phyloP scores from a whole-genome alignment of 2,797 vertebrate species.

The Hydrocynus forskahlii region DNA sequence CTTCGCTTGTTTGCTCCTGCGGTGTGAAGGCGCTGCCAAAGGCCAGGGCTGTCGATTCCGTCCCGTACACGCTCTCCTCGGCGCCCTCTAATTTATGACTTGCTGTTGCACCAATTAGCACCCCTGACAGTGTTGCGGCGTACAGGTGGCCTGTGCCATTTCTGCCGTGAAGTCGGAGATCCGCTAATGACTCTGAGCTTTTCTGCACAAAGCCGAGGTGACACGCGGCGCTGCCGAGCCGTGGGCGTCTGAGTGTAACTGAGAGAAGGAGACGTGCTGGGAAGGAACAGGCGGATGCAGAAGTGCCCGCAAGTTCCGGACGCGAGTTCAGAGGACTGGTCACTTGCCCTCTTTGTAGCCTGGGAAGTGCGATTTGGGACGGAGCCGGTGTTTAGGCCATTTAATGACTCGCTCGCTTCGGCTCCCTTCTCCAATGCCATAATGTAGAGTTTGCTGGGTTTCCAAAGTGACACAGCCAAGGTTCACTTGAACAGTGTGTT shows the following conservation, averaged over 20 bases:
- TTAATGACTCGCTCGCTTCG: too few species aligned
- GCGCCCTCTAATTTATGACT: slow-evolving; percentile 64
- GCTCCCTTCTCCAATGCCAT: too few species aligned
- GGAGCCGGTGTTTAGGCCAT: too few species aligned
- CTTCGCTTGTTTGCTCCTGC: neutral
- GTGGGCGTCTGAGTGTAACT: slow-evolving; percentile 43
- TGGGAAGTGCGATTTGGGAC: too few species aligned
- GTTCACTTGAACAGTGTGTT: too few species aligned
- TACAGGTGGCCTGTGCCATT: slow-evolving; percentile 50
- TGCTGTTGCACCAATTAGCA: slow-evolving; percentile 63
- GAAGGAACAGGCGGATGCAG: neutral
- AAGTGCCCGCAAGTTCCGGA: neutral
- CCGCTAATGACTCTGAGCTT: slow-evolving; percentile 52
- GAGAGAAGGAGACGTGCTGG: slow-evolving; percentile 47
- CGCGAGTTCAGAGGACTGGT: neutral
- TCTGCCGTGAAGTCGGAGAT: slow-evolving; percentile 38
- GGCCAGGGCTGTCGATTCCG: slow-evolving; percentile 43
- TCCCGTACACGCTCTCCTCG: slow-evolving; percentile 40
- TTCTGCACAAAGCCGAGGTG: slow-evolving; percentile 31
- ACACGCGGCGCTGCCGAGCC: slow-evolving; percentile 29
- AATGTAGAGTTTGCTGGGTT: too few species aligned
- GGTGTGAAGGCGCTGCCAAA: slow-evolving; percentile 31
- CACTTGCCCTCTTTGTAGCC: neutral
- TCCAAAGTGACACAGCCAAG: too few species aligned
- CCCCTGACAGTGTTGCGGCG: slow-evolving; percentile 16